Conservation (phyloP, 2,113 vertebrate species). For the Chaetodon auriga region DNA sequence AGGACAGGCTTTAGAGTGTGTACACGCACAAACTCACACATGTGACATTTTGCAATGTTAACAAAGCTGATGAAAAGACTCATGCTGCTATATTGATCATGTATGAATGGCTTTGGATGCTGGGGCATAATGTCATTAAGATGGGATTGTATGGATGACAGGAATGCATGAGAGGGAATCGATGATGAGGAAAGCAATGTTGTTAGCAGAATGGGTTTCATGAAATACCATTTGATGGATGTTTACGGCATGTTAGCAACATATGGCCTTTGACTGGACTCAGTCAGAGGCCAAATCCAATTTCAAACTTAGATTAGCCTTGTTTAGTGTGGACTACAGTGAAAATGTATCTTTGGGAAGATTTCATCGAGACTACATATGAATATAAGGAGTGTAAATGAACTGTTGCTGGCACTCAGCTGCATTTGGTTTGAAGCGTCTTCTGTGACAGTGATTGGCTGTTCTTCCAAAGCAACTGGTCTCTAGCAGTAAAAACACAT, state of each 20-base stretch:
- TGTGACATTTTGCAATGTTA: constrained; percentile 69
- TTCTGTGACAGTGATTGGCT: not conserved
- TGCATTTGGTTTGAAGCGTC: not conserved
- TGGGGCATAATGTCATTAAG: constrained; percentile 74
- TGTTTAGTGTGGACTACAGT: constrained; percentile 24
- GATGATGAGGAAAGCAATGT: constrained; percentile 62
- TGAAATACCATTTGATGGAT: constrained; percentile 68
- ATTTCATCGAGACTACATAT: not conserved
- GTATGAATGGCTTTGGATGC: constrained; percentile 77
- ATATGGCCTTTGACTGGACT: constrained; percentile 58
- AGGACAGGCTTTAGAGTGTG: constrained; percentile 18
- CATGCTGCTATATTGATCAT: constrained; percentile 75
- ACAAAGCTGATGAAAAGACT: constrained; percentile 73
- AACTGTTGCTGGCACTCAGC: not conserved
- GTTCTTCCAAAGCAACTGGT: not conserved
- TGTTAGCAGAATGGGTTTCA: constrained; percentile 67
- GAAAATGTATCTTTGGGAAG: constrained; percentile 2
- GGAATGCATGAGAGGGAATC: constrained; percentile 68
- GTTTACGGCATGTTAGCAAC: constrained; percentile 67
- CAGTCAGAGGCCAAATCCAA: constrained; percentile 45
- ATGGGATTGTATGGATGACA: constrained; percentile 72
- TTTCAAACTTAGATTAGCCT: constrained; percentile 57
- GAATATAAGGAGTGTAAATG: not conserved
- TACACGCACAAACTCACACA: constrained; percentile 11
- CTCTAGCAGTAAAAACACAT: not conserved